Evolutionary conservation across 92 coral and sea anemone genomes (phyloP), one percentile per base, ranked within the genome.

Genomic region (Palythoa caribaeorum): DNA sequence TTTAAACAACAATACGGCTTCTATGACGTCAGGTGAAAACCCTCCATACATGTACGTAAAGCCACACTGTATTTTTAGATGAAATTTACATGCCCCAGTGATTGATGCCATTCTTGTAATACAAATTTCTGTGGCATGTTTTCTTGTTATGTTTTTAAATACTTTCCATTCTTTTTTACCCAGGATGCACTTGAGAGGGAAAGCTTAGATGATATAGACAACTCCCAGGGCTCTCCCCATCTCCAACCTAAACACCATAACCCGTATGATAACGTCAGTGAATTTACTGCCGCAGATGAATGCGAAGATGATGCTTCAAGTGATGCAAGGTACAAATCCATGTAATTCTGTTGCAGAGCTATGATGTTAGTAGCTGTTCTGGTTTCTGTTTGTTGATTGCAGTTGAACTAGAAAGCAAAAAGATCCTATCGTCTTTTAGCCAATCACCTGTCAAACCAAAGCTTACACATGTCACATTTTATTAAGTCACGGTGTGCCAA

Each of bases 221-320:
- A 80, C 59, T 80, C 73, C 7, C 70, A 65, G 6, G 63, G 76
- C 13, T 80, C 85, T 17, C 76, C 85, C 47, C 85, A 80, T 59
- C 63, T 65, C 14, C 75, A 63, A 3, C 60, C 62, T 5, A 80
- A 80, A 80, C 85, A 90, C 55, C 73, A 48, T 3, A 71, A 74
- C 11, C 59, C 88, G 1, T 80, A 92, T 71, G 92, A 92, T 50
- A 89, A 92, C 76, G 52, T 78, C 59, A 80, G 92, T 84, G 86
- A 79, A 50, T 92, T 88, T 85, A 90, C 94, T 60, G 86, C 86
- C 2, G 92, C 94, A 17, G 92, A 92, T 65, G 94, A 88, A 74
- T 83, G 79, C 16, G 94, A 92, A 39, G 94, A 85, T 36, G 93
- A 90, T 65, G 80, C 36, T 59, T 87, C 93, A n/a, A 89, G 90